Conservation (phyloP, 2,888 invertebrate genomes). For the Xanthorhoe spadicearia region DNA sequence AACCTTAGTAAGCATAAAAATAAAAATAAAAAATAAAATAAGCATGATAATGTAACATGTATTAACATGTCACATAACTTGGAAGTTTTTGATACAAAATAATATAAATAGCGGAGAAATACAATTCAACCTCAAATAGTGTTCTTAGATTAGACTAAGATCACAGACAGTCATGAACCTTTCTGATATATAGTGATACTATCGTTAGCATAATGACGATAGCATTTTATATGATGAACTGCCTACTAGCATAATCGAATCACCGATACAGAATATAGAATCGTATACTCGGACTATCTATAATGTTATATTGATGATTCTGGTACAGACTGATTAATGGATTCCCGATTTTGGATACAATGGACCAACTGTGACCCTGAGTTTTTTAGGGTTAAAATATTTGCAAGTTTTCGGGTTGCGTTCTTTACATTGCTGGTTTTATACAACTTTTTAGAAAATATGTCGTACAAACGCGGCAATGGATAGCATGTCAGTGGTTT, state of each 20-base stretch:
- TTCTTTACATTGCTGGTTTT: constrained; percentile 52
- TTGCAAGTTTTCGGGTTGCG: constrained; percentile 21
- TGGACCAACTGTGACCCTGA: constrained; percentile 63
- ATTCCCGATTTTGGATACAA: constrained; percentile 75
- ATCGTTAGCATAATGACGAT: constrained; percentile 60
- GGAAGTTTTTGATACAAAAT: too few species aligned
- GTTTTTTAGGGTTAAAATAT: constrained; percentile 54
- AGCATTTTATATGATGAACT: constrained; percentile 75
- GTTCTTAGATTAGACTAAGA: too few species aligned
- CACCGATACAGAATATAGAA: constrained; percentile 77
- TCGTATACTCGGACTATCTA: constrained; percentile 80
- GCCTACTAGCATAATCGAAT: constrained; percentile 78
- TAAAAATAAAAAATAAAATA: too few species aligned
- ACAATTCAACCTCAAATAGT: too few species aligned
- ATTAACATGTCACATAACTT: too few species aligned
- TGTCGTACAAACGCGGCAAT: constrained; percentile 39
- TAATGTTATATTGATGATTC: constrained; percentile 84
- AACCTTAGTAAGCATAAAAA: too few species aligned
- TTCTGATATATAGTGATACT: constrained; percentile 1
- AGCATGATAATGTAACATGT: too few species aligned
- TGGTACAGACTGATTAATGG: constrained; percentile 83
- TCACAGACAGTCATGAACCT: constrained; percentile 16
- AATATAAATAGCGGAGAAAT: too few species aligned
- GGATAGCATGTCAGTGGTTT: constrained; percentile 37
- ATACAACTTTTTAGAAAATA: neutral